These are phyloP conservation scores for Hestina assimilis DNA, from an alignment of 1,140 invertebrate species.

Conservation along the genomic window DNA sequence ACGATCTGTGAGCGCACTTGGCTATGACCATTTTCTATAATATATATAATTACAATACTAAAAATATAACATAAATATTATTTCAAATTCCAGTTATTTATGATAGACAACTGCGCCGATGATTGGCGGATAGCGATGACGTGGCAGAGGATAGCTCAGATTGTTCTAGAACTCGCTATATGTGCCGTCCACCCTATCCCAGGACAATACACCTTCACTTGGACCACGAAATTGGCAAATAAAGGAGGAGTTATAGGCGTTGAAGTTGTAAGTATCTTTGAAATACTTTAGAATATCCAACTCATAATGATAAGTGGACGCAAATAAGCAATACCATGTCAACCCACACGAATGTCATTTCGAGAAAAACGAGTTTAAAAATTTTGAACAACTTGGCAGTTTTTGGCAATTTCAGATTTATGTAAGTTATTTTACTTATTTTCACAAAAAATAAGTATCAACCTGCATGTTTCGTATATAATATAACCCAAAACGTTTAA, in stretches of 20 bases:
- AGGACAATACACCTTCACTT: constrained; percentile 96
- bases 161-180: constrained; percentile 94
- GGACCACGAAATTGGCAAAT: constrained; percentile 97
- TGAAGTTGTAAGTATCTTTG: constrained; percentile 76
- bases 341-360: too few relatives aligned
- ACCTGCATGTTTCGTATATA: too few relatives aligned
- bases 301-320: neutral
- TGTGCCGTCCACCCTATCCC: constrained; percentile 99
- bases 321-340: too few relatives aligned
- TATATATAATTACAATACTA: neutral
- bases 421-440: too few relatives aligned
- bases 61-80: neutral
- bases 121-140: constrained; percentile 99
- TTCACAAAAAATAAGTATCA: too few relatives aligned
- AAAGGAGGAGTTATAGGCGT: constrained; percentile 91
- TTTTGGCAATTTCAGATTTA: too few relatives aligned
- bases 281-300: neutral
- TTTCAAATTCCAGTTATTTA: constrained; percentile 90
- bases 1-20: neutral
- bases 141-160: constrained; percentile 95
- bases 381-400: too few relatives aligned
- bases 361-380: too few relatives aligned
- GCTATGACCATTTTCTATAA: too few relatives aligned
- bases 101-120: constrained; percentile 99
- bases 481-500: too few relatives aligned